phyloP scores from a whole-genome alignment of 35 echinoderm and acorn worm species.

The Lytechinus variegatus region DNA sequence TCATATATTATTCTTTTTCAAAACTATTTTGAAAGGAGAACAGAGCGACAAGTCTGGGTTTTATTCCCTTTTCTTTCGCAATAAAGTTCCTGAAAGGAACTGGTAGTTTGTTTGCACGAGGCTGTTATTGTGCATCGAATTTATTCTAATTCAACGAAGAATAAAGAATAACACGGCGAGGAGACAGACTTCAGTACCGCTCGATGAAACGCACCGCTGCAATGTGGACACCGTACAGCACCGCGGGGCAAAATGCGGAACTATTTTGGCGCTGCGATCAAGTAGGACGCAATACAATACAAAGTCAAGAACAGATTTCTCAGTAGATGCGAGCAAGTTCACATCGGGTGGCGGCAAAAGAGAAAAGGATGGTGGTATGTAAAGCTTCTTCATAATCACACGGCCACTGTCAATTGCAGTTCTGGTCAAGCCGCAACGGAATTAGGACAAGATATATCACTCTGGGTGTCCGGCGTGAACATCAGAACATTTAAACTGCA shows the following conservation, averaged over 20 bases:
- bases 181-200: not conserved
- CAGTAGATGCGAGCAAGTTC: not conserved
- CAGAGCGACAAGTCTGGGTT: slow-evolving; percentile 13
- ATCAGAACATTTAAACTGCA: not conserved
- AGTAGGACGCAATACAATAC: not conserved
- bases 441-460: not conserved
- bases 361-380: not conserved
- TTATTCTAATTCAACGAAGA: slow-evolving; percentile 8
- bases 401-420: not conserved
- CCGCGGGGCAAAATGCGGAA: not conserved
- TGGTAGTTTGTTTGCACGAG: slow-evolving; percentile 1
- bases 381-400: not conserved
- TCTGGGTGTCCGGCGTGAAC: not conserved
- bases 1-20: not conserved
- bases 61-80: not conserved
- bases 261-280: not conserved
- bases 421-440: not conserved
- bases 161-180: not conserved
- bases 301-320: not conserved
- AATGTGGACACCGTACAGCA: not conserved
- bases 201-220: not conserved
- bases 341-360: not conserved
- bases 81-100: not conserved
- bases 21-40: slow-evolving; percentile 13
- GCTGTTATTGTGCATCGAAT: not conserved